Evolutionary conservation across 2,888 invertebrate species (phyloP), one percentile per base, ranked within the genome.

Genomic region (Patella pellucida): DNA sequence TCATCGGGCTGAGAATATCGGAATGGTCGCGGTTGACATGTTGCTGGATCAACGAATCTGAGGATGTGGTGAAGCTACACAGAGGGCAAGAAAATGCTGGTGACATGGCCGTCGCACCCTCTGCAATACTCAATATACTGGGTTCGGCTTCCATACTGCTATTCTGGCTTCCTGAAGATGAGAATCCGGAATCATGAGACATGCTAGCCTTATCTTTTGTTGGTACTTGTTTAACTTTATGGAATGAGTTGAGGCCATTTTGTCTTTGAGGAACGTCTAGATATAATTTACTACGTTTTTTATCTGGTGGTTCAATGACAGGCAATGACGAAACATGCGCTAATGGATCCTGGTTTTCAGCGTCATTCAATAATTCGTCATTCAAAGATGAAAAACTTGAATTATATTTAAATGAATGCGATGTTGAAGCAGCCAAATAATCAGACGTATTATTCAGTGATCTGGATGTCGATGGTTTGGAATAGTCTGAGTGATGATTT

Each of bases 11-110:
- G 14, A 85, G 77, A 14, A 85, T 82, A 76, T 85, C 85, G 16
- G 96, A 92, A 91, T 96, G 96, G n/a, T 94, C 95, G 83, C 94
- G 94, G 90, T 96, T 95, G 1, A 96, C 96, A 88, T 96, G 96
- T 2, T 94, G 92, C 80, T 95, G 92, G 85, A 96, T 93, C 86
- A 95, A 95, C 7, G 94, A 94, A 27, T 95, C 94, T 15, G 94
- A 94, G 69, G 94, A 94, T 79, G 94, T 93, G 19, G 94, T 93
- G 81, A 95, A 93, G 89, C 95, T 95, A 90, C 96, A 96, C 89
- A 96, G 95, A 0, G 96, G 96, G 87, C 96, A 96, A 72, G 81
- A 78, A 72, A 83, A 85, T 14, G 71, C 50, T 19, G 69, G 23
- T 12, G 62, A 51, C 23, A 54, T 27, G 19, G 70, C 51, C 27